These are phyloP conservation scores for Eurosta solidaginis DNA, from an alignment of 1,140 invertebrate species.

Conservation along the genomic window DNA sequence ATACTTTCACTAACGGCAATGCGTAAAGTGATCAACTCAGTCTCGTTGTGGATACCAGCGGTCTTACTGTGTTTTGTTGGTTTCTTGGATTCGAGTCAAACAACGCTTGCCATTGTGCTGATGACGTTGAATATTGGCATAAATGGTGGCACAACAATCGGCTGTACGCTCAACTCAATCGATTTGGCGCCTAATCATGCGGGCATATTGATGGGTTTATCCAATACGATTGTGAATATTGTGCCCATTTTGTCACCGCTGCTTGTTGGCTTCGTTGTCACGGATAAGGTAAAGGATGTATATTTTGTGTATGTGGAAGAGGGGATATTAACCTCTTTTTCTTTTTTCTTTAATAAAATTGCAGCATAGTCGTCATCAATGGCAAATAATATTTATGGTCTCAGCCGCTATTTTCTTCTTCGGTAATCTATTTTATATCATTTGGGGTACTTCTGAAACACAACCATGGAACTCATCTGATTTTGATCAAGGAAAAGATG, in stretches of 20 bases:
- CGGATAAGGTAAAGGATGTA: constrained; percentile 64
- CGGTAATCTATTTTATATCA: constrained; percentile 71
- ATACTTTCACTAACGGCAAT: constrained; percentile 62
- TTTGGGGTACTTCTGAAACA: constrained; percentile 68
- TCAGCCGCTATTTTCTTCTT: constrained; percentile 71
- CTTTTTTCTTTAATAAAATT: constrained; percentile 44
- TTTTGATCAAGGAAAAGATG: constrained; percentile 42
- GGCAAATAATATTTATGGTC: constrained; percentile 78
- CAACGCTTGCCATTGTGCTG: constrained; percentile 64
- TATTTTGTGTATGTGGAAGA: constrained; percentile 29
- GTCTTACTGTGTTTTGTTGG: constrained; percentile 67
- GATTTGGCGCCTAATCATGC: constrained; percentile 79
- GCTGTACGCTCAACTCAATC: constrained; percentile 71
- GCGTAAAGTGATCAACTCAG: constrained; percentile 72
- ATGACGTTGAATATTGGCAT: constrained; percentile 74
- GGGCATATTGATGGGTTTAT: constrained; percentile 71
- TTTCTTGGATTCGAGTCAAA: constrained; percentile 63
- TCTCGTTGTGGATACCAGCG: constrained; percentile 67
- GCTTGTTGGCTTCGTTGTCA: constrained; percentile 67
- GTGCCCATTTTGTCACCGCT: constrained; percentile 72
- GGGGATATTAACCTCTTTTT: constrained; percentile 48
- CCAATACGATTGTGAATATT: constrained; percentile 75
- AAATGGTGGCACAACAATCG: constrained; percentile 77
- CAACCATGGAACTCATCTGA: constrained; percentile 76
- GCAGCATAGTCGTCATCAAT: constrained; percentile 67